These are phyloP conservation scores for Lasioglossum baleicum DNA, from an alignment of 1,140 invertebrate species.

Conservation along the genomic window DNA sequence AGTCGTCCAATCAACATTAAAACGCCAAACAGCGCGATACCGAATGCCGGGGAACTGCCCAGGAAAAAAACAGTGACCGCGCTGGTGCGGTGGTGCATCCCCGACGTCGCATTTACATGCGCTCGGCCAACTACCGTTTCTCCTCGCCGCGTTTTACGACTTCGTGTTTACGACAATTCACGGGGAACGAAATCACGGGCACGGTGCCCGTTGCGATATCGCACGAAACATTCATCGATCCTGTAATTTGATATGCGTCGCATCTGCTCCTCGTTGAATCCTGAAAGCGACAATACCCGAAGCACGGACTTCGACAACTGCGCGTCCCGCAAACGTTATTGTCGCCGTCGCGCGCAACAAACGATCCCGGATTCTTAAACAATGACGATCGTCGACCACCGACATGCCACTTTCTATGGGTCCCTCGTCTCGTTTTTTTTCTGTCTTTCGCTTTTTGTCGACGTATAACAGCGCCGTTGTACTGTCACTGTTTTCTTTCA, in stretches of 20 bases:
- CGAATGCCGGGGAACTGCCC: constrained; percentile 62
- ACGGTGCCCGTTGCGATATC: constrained; percentile 12
- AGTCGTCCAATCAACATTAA: constrained; percentile 79
- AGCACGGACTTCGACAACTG: not conserved
- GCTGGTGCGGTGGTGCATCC: constrained; percentile 12
- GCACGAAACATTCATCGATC: constrained; percentile 45
- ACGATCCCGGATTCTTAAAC: not conserved
- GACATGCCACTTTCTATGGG: too few relatives aligned
- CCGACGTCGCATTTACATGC: constrained; percentile 50
- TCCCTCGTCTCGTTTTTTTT: too few relatives aligned
- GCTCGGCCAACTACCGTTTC: constrained; percentile 19
- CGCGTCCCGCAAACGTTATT: not conserved
- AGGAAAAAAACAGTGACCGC: constrained; percentile 55
- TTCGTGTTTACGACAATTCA: constrained; percentile 50
- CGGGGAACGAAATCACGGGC: constrained; percentile 34
- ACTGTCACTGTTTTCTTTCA: too few relatives aligned
- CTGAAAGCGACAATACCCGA: not conserved
- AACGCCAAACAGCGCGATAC: constrained; percentile 75
- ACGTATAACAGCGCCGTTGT: too few relatives aligned
- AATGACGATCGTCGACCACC: not conserved
- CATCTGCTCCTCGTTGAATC: constrained; percentile 33
- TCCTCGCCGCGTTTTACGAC: constrained; percentile 45
- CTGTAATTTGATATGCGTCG: constrained; percentile 3
- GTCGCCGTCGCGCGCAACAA: too few relatives aligned
- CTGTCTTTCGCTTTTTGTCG: too few relatives aligned